Conservation (phyloP, 1,140 invertebrate species). For the Apis laboriosa region DNA sequence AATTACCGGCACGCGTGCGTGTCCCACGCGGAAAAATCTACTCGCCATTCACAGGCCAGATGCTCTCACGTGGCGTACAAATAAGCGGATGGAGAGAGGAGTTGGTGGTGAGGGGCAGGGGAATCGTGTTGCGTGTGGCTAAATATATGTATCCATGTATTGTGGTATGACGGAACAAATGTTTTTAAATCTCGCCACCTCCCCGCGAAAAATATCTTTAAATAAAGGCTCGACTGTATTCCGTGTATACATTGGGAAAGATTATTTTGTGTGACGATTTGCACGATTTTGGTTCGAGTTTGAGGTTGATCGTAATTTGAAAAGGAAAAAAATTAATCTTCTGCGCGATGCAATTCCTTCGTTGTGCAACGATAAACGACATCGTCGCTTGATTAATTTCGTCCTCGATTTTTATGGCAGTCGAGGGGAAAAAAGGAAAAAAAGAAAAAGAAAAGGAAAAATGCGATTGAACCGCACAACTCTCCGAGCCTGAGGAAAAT, state of each 20-base stretch:
- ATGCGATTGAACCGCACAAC: no score
- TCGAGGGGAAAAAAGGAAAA: no score
- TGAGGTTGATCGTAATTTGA: no score
- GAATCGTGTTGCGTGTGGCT: not conserved
- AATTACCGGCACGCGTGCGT: constrained; percentile 8
- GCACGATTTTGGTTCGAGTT: not conserved
- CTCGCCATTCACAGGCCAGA: constrained; percentile 34
- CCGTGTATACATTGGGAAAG: not conserved
- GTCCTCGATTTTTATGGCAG: not conserved
- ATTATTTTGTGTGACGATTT: not conserved
- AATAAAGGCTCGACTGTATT: constrained; percentile 9
- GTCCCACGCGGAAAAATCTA: constrained; percentile 3
- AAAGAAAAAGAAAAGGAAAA: not conserved
- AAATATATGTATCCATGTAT: constrained; percentile 9
- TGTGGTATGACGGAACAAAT: not conserved
- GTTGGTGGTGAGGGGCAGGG: not conserved
- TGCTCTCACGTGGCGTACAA: constrained; percentile 25
- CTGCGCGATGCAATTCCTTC: not conserved
- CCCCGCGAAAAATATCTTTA: constrained; percentile 8
- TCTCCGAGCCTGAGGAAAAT: no score
- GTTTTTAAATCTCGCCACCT: not conserved
- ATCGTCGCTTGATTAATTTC: no score
- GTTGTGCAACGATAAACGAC: not conserved
- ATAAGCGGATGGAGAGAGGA: constrained; percentile 5
- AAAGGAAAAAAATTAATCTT: no score